These are phyloP conservation scores for Hydropotes inermis DNA, from an alignment of 2,113 vertebrate species.

Conservation along the genomic window DNA sequence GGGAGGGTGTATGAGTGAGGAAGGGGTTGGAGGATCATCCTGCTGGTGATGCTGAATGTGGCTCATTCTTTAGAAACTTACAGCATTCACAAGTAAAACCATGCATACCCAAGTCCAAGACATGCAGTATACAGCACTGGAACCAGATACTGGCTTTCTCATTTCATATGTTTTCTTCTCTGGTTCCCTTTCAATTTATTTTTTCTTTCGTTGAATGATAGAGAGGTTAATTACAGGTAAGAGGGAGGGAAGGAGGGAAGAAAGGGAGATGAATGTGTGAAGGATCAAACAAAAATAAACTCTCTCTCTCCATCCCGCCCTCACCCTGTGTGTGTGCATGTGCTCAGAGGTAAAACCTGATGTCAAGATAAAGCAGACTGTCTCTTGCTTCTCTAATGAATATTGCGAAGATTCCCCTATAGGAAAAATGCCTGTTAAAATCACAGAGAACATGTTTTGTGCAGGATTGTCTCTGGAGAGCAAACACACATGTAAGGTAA, in stretches of 20 bases:
- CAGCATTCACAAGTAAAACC: neutral
- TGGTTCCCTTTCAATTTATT: slow-evolving; percentile 16
- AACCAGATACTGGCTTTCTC: neutral
- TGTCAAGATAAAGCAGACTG: neutral
- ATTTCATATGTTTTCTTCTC: neutral
- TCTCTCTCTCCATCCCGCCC: neutral
- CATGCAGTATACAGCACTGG: neutral
- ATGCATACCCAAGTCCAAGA: neutral
- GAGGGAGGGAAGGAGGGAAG: neutral
- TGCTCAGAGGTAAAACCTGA: neutral
- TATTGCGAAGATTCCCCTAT: neutral
- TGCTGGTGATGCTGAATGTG: neutral
- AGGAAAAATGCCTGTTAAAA: neutral
- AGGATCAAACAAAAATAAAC: neutral
- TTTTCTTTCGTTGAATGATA: neutral
- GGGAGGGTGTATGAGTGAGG: neutral
- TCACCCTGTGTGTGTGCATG: neutral
- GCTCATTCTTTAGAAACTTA: neutral
- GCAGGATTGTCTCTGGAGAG: neutral
- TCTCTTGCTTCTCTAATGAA: neutral
- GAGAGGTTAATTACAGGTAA: neutral
- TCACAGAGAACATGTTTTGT: slow-evolving; percentile 43
- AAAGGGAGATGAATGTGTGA: neutral
- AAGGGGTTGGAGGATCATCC: neutral
- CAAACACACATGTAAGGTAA: neutral